Evolutionary conservation across 2,113 vertebrate genomes (phyloP).

Genomic region (Lepisosteus osseus): DNA sequence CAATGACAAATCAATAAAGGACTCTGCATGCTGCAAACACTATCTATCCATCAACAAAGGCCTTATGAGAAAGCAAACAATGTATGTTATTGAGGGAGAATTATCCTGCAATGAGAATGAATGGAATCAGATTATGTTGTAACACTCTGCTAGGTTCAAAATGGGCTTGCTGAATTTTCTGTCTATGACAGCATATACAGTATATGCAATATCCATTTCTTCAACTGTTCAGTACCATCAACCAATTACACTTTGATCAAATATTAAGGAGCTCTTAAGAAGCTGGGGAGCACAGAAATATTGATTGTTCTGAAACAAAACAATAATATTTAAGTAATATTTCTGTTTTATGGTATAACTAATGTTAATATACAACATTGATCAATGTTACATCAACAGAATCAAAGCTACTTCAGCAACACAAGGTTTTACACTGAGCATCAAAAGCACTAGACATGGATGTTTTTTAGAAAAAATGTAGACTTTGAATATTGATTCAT

Average conservation of each 20-base stretch:
- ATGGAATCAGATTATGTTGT: conserved; percentile 24
- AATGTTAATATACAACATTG: no score
- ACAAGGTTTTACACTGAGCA: no score
- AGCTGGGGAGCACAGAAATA: background rate
- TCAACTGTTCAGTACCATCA: background rate
- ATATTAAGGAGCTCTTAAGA: background rate
- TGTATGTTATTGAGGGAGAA: conserved; percentile 26
- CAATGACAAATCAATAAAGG: conserved; percentile 53
- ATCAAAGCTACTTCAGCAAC: no score
- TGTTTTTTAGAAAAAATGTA: no score
- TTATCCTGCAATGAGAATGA: conserved; percentile 26
- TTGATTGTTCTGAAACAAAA: no score
- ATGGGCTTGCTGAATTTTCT: conserved; percentile 2
- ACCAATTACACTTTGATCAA: background rate
- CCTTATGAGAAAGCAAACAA: conserved; percentile 23
- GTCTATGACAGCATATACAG: background rate
- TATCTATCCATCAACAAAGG: conserved; percentile 27
- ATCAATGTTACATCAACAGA: no score
- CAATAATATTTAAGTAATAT: no score
- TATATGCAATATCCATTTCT: background rate
- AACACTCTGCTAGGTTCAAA: background rate
- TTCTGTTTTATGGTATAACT: no score
- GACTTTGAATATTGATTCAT: no score
- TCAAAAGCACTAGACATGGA: no score
- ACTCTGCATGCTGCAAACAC: conserved; percentile 34